These are phyloP conservation scores for Amphipyra berbera DNA, from an alignment of 2,888 invertebrate species.

Conservation along the genomic window DNA sequence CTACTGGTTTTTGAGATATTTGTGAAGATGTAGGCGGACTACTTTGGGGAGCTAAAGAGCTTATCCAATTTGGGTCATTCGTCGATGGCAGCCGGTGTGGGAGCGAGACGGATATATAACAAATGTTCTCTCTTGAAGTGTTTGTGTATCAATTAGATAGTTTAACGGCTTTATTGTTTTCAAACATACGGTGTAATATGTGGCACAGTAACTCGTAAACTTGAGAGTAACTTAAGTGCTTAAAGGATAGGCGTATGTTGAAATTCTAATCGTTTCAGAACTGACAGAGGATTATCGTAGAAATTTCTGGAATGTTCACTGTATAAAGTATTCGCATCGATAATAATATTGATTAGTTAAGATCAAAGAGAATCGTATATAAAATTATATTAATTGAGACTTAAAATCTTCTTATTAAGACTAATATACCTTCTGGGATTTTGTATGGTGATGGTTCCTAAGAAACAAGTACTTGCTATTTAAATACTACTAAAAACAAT, in stretches of 20 bases:
- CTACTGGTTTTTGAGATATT: slow-evolving; percentile 21
- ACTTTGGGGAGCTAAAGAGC: slow-evolving; percentile 9
- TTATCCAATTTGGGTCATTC: slow-evolving; percentile 17
- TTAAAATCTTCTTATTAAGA: too few relatives aligned
- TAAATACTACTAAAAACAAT: slow-evolving; percentile 19
- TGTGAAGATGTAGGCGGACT: slow-evolving; percentile 4
- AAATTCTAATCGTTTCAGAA: slow-evolving; percentile 15
- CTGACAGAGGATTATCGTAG: slow-evolving; percentile 1
- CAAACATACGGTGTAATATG: slow-evolving; percentile 36
- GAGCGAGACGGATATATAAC: slow-evolving; percentile 47
- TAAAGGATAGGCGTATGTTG: slow-evolving; percentile 21
- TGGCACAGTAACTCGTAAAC: slow-evolving; percentile 30
- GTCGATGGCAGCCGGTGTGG: slow-evolving; percentile 49
- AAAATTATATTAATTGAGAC: too few relatives aligned
- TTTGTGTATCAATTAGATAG: slow-evolving; percentile 53
- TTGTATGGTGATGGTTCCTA: background rate
- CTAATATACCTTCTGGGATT: background rate
- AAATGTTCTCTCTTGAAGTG: slow-evolving; percentile 57
- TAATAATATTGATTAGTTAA: background rate
- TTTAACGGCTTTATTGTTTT: slow-evolving; percentile 56
- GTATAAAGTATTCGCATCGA: background rate
- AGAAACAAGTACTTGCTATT: background rate
- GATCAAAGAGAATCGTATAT: too few relatives aligned
- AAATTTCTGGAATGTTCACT: background rate
- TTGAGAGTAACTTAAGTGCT: slow-evolving; percentile 37